Evolutionary conservation across 2,888 invertebrate genomes (phyloP).

Genomic region (Cosmia pyralina): DNA sequence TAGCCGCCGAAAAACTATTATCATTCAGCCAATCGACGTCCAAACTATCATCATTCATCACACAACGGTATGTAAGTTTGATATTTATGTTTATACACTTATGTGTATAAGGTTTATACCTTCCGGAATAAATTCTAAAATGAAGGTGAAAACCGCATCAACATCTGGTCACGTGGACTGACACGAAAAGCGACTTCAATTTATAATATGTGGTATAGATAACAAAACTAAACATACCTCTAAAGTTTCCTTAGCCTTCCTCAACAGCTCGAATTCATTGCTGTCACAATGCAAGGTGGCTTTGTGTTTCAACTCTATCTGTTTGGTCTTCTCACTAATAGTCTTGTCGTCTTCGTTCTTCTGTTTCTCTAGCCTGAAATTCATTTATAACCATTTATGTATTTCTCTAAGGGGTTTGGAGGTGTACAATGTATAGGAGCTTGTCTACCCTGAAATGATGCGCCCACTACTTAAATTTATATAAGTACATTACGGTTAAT

Average conservation of each 20-base stretch:
- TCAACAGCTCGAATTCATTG: conserved; percentile 77
- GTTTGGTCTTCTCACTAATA: conserved; percentile 75
- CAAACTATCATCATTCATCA: background rate
- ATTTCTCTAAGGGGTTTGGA: background rate
- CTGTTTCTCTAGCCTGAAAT: conserved; percentile 78
- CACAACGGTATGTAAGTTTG: no score
- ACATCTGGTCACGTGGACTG: background rate
- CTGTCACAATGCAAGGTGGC: conserved; percentile 61
- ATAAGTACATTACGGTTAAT: no score
- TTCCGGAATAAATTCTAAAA: background rate
- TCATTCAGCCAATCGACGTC: background rate
- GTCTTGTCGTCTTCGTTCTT: conserved; percentile 78
- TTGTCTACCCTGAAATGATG: no score
- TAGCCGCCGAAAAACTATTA: background rate
- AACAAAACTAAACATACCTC: conserved; percentile 68
- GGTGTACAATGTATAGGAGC: background rate
- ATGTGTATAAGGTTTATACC: no score
- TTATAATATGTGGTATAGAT: background rate
- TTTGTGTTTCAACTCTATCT: conserved; percentile 77
- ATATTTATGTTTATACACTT: no score
- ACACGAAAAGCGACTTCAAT: background rate
- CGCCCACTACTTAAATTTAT: no score
- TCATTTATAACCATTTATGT: background rate
- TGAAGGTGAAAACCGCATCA: background rate
- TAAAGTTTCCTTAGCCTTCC: conserved; percentile 71